Evolutionary conservation across 1,140 invertebrate species (phyloP), one percentile per base, ranked within the genome.

Genomic region (Platorchestia sp.): DNA sequence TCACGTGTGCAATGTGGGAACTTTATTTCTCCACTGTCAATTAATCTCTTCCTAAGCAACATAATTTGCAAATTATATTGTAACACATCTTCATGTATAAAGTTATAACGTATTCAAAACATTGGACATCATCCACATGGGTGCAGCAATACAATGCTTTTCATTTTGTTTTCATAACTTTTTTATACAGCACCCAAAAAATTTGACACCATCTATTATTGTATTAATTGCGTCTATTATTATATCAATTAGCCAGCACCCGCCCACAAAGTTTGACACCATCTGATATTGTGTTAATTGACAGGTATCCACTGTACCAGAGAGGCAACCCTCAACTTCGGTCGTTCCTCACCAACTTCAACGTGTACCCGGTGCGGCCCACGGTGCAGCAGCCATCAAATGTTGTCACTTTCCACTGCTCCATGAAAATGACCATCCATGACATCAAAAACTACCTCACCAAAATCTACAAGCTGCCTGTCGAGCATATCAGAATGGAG

Each of bases 391-490:
- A 98, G 43, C 98, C 98, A 95, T 97, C 98, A 75, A 99, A 99
- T 97, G 97, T 98, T 87, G 98, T 99, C 0, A 97, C 98, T 91
- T 99, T 99, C 97, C 97, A 98, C 89, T 98, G 98, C 96, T 99
- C 99, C 10, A 98, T 98, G 97, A 97, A 97, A 97, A 99, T 99
- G 98, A 99, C 98, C 36, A 98, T 98, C 97, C 97, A 97, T 96
- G 99, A 99, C 97, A 97, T 99, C 0, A 98, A 98, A 97, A 99
- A 99, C 97, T 99, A 99, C 97, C 97, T 99, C 95, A 98, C 99
- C 97, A 99, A 99, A 97, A 99, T 99, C 96, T 99, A 99, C 96
- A 98, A 99, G 96, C 97, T 99, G 0, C 97, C 98, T 5, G 98
- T 98, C 10, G 97, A 98, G 6, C 97, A 98, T 97, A 98, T 99